A percentile compares a stretch with the other conserved stretches of the same genome.
These are phyloP conservation scores for Standfussiana lucernea DNA, from an alignment of 2,888 invertebrate species.

Conservation along the genomic window DNA sequence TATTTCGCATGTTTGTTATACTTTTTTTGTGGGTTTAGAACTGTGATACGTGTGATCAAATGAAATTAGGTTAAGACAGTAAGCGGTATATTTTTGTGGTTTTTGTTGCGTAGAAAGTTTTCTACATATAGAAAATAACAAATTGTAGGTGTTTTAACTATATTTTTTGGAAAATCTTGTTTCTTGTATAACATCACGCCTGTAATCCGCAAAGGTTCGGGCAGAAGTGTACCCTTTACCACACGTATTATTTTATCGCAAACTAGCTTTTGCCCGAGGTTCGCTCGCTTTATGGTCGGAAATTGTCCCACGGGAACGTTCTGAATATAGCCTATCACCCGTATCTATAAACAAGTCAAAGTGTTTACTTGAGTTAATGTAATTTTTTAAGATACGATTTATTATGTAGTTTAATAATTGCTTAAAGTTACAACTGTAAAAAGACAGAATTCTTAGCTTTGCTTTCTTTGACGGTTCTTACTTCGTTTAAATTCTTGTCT, in stretches of 20 bases:
- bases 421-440: no score
- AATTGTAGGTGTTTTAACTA: not conserved
- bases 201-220: not conserved
- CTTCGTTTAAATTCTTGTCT: no score
- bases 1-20: conserved; percentile 61
- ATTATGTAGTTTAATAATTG: no score
- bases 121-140: no score
- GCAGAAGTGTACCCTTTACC: not conserved
- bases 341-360: no score
- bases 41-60: conserved; percentile 34
- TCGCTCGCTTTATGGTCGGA: not conserved
- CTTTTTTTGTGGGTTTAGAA: conserved; percentile 42
- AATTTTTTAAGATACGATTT: no score
- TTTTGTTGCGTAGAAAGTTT: not conserved
- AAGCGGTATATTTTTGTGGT: conserved; percentile 4
- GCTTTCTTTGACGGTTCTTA: no score
- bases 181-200: not conserved
- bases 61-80: conserved; percentile 40
- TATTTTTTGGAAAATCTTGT: not conserved
- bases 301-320: not conserved
- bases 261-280: not conserved
- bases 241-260: not conserved
- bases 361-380: no score
- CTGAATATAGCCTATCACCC: not conserved
- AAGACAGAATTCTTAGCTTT: no score